A percentile compares a stretch with the other conserved stretches of the same genome.
Conservation (phyloP, 53 echinoderm and acorn worm genomes). For the Astropecten irregularis region DNA sequence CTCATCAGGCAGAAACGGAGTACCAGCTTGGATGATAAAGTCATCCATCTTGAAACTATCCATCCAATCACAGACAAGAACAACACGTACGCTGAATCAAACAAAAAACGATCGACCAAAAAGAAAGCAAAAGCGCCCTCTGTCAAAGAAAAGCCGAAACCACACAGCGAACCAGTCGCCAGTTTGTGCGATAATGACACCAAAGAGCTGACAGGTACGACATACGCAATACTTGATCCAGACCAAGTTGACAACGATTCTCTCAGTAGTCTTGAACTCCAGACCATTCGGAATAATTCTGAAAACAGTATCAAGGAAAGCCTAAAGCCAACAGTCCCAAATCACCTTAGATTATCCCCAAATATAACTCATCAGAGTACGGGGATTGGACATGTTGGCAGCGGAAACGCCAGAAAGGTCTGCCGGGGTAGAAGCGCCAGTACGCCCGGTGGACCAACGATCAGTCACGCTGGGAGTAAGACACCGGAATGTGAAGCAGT, state of each 20-base stretch:
- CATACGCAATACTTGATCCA: constrained; percentile 51
- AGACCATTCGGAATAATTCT: not conserved
- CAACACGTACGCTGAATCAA: not conserved
- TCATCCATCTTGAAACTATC: not conserved
- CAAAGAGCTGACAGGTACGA: not conserved
- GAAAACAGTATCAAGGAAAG: not conserved
- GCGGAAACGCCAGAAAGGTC: not conserved
- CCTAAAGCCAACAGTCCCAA: too few species aligned
- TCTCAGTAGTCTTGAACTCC: constrained; percentile 30
- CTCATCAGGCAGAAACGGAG: not conserved
- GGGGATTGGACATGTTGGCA: not conserved
- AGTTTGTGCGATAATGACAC: not conserved
- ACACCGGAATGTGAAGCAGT: not conserved
- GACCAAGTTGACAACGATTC: constrained; percentile 42
- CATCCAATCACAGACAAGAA: not conserved
- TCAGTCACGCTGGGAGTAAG: not conserved
- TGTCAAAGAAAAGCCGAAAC: not conserved
- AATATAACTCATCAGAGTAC: not conserved
- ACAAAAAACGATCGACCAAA: not conserved
- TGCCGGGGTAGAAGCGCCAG: constrained; percentile 34
- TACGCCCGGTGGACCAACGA: constrained; percentile 4
- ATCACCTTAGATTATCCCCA: not conserved
- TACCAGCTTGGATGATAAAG: not conserved
- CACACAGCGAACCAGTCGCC: not conserved
- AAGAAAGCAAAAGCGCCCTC: not conserved